Percentiles rank a stretch among this genome's conserved stretches.
Conservation (phyloP, 2,113 vertebrate genomes). For the Callaeas wilsoni region DNA sequence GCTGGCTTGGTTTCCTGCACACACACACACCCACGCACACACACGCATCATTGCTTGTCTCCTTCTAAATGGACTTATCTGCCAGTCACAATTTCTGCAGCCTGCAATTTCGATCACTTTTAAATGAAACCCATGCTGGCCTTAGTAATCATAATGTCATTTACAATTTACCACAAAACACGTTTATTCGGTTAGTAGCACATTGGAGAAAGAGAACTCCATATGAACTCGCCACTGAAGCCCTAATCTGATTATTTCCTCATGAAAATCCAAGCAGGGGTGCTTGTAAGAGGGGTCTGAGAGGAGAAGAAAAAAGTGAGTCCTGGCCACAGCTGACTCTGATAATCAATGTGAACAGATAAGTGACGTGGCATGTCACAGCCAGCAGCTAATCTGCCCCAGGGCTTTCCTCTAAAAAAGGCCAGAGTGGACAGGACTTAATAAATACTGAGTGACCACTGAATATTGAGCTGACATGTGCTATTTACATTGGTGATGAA, state of each 20-base stretch:
- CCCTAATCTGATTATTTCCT: slow-evolving; percentile 87
- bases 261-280: slow-evolving; percentile 85
- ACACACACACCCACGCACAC: background rate
- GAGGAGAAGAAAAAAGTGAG: slow-evolving; percentile 56
- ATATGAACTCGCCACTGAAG: slow-evolving; percentile 81
- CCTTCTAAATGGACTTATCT: slow-evolving; percentile 67
- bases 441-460: slow-evolving; percentile 77
- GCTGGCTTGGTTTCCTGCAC: background rate
- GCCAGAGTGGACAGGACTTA: slow-evolving; percentile 76
- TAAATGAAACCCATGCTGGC: slow-evolving; percentile 84
- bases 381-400: slow-evolving; percentile 65
- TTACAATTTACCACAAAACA: slow-evolving; percentile 85
- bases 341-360: slow-evolving; percentile 77
- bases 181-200: slow-evolving; percentile 84
- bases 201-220: slow-evolving; percentile 82
- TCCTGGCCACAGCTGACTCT: slow-evolving; percentile 79
- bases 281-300: slow-evolving; percentile 76
- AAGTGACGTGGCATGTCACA: slow-evolving; percentile 67
- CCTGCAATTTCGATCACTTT: slow-evolving; percentile 79
- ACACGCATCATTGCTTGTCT: background rate
- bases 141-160: slow-evolving; percentile 84
- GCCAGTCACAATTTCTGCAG: slow-evolving; percentile 78
- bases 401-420: slow-evolving; percentile 69
- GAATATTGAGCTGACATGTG: slow-evolving; percentile 67
- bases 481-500: slow-evolving; percentile 51